A percentile compares a stretch with the other conserved stretches of the same genome.
Conservation (phyloP, 2,888 invertebrate species). For the Eupeodes luniger region DNA sequence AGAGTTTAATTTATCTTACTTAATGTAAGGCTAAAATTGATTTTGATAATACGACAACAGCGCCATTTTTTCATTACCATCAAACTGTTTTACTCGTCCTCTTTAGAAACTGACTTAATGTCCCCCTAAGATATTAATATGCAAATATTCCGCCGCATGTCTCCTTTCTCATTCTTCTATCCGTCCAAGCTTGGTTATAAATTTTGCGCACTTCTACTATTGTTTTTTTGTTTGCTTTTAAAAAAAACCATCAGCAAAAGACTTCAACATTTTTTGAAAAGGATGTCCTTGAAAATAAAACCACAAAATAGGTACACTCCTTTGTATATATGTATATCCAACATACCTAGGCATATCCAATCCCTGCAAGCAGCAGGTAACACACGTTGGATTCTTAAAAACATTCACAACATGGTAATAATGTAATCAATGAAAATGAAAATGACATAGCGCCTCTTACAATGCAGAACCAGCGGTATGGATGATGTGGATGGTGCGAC, state of each 20-base stretch:
- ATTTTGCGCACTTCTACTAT: constrained; percentile 16
- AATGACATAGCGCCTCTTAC: constrained; percentile 72
- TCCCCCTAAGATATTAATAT: background rate
- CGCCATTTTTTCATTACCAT: no score
- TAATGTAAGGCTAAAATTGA: no score
- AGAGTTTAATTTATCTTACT: no score
- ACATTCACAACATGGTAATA: constrained; percentile 66
- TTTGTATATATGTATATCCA: background rate
- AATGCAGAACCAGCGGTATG: constrained; percentile 21
- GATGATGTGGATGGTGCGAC: constrained; percentile 48
- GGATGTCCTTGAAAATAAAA: constrained; percentile 76
- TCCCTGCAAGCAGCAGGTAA: background rate
- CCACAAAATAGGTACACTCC: constrained; percentile 15
- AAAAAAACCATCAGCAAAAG: constrained; percentile 27
- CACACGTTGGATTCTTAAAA: constrained; percentile 39
- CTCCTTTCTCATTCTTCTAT: constrained; percentile 39
- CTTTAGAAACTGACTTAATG: background rate
- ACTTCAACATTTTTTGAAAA: constrained; percentile 71
- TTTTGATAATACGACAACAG: no score
- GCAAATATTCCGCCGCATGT: background rate
- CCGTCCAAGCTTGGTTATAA: constrained; percentile 57
- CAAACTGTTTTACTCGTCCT: background rate
- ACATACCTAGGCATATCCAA: constrained; percentile 25
- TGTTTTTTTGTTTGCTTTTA: background rate
- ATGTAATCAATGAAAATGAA: constrained; percentile 73